These are phyloP conservation scores for Lumbricus terrestris DNA, from an alignment of 2,888 invertebrate species.

Conservation along the genomic window DNA sequence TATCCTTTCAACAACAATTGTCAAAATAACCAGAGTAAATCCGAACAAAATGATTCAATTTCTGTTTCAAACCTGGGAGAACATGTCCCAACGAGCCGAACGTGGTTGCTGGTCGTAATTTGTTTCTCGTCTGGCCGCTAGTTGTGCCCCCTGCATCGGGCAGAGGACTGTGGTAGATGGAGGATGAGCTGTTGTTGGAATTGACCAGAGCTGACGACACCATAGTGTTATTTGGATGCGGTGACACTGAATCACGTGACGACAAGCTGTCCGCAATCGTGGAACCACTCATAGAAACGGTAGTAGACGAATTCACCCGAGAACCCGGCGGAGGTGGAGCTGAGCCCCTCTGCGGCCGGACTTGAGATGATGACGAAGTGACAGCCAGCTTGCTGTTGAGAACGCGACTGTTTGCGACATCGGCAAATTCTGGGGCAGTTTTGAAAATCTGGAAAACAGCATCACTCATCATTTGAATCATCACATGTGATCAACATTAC, in stretches of 20 bases:
- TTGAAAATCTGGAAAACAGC: conserved; percentile 48
- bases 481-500: neutral
- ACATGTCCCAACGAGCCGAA: neutral
- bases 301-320: neutral
- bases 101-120: neutral
- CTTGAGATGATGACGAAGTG: neutral
- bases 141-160: neutral
- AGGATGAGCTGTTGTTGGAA: neutral
- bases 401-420: conserved; percentile 38
- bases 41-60: neutral
- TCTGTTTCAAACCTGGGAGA: neutral
- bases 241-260: neutral
- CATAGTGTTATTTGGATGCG: neutral
- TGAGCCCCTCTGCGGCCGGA: neutral
- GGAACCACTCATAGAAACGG: neutral
- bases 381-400: conserved; percentile 9
- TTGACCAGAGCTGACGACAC: neutral
- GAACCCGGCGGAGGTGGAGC: neutral
- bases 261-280: neutral
- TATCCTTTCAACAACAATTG: neutral
- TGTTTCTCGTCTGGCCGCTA: neutral
- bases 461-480: neutral
- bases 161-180: neutral
- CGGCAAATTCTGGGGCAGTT: conserved; percentile 48
- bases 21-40: neutral